These are phyloP conservation scores for Tamandua tetradactyla DNA, from an alignment of 2,797 vertebrate genomes.

Conservation along the genomic window DNA sequence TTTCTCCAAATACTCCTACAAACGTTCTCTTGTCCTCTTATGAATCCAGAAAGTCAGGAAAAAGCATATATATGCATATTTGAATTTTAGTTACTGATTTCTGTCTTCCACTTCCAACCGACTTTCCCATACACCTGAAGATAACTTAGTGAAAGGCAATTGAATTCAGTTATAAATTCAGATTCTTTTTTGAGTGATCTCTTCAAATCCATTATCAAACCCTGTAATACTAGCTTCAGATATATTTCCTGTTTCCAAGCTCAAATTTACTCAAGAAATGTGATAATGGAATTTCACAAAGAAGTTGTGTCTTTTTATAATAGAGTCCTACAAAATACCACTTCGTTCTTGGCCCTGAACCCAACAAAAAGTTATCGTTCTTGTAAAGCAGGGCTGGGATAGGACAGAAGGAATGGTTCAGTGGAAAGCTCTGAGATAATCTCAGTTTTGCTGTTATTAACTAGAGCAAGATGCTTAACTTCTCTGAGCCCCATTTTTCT, in stretches of 20 bases:
- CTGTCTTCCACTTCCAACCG: not conserved
- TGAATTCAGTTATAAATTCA: too few species aligned
- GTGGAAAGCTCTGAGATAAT: too few species aligned
- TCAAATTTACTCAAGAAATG: constrained; percentile 15
- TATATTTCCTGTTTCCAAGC: constrained; percentile 2
- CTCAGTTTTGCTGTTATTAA: too few species aligned
- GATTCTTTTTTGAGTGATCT: too few species aligned
- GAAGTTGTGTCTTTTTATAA: not conserved
- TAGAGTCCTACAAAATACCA: not conserved
- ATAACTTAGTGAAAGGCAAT: too few species aligned
- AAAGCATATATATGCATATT: not conserved
- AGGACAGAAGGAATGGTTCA: too few species aligned
- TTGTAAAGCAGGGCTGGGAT: too few species aligned
- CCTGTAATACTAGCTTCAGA: not conserved
- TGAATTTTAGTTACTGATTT: not conserved
- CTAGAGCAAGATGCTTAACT: too few species aligned
- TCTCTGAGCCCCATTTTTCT: too few species aligned
- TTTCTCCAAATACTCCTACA: not conserved
- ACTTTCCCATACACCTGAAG: too few species aligned
- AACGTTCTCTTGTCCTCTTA: not conserved
- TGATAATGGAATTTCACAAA: not conserved
- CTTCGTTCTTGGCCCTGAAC: not conserved
- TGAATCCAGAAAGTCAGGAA: constrained; percentile 25
- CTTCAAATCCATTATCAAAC: too few species aligned
- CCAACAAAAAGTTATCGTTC: not conserved